Percentiles rank a stretch among this genome's conserved stretches.
These are phyloP conservation scores for Tetraneura akinire DNA, from an alignment of 1,140 invertebrate species.

Conservation along the genomic window DNA sequence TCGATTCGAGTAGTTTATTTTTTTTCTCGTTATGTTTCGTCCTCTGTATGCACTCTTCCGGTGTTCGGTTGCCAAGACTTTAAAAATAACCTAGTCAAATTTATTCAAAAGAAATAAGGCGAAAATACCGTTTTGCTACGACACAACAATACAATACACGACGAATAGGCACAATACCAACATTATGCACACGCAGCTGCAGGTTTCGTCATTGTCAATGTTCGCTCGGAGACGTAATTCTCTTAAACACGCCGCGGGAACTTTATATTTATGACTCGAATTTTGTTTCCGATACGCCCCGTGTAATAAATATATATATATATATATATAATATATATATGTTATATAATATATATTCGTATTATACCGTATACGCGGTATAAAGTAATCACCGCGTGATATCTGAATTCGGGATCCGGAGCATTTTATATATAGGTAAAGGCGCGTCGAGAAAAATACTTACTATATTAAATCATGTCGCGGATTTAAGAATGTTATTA, in stretches of 20 bases:
- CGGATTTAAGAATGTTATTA: no score
- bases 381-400: slow-evolving; percentile 1
- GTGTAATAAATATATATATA: neutral
- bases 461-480: no score
- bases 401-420: neutral
- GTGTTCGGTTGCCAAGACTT: no score
- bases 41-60: neutral
- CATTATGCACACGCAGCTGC: no score
- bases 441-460: neutral
- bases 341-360: neutral
- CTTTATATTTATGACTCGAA: slow-evolving; percentile 36
- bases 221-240: neutral
- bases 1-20: no score
- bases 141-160: no score
- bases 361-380: no score
- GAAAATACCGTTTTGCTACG: neutral
- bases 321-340: no score
- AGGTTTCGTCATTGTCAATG: slow-evolving; percentile 35
- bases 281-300: slow-evolving; percentile 14
- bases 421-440: neutral
- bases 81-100: neutral
- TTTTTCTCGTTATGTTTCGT: neutral
- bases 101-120: slow-evolving; percentile 26
- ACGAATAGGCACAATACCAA: no score
- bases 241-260: neutral